These are phyloP conservation scores for Ceyx erithaca DNA, from an alignment of 2,797 vertebrate genomes.

Conservation along the genomic window DNA sequence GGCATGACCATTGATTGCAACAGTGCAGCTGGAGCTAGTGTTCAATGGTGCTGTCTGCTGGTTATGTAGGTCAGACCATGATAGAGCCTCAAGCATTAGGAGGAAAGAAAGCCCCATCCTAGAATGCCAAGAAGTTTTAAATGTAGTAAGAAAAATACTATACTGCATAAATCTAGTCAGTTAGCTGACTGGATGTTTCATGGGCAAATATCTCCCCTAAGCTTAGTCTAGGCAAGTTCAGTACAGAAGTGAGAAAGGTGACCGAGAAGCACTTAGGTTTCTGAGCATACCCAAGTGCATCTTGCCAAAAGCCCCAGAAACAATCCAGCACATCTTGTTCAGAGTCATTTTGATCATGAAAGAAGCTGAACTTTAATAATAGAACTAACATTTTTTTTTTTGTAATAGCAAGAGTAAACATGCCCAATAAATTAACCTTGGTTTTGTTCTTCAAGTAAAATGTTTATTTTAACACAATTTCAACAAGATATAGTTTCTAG, in stretches of 20 bases:
- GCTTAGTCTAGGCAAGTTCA: background rate
- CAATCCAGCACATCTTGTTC: background rate
- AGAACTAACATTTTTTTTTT: background rate
- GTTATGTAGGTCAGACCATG: background rate
- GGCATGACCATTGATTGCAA: background rate
- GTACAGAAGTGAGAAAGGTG: background rate
- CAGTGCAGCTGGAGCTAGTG: background rate
- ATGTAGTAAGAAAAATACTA: background rate
- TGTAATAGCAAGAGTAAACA: background rate
- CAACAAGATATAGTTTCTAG: background rate
- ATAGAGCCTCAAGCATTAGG: background rate
- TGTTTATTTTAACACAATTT: background rate
- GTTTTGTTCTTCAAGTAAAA: background rate
- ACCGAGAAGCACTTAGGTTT: background rate
- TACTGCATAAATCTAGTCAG: background rate
- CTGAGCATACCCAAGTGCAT: background rate
- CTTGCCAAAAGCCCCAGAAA: background rate
- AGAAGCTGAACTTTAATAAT: background rate
- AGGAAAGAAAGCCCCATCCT: background rate
- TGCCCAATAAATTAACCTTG: background rate
- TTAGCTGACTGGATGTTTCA: background rate
- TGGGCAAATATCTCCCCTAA: background rate
- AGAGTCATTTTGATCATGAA: background rate
- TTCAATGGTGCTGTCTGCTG: background rate
- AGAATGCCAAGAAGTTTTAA: background rate